These are phyloP conservation scores for Ceuthmochares aereus DNA, from an alignment of 2,113 vertebrate species.

Conservation along the genomic window DNA sequence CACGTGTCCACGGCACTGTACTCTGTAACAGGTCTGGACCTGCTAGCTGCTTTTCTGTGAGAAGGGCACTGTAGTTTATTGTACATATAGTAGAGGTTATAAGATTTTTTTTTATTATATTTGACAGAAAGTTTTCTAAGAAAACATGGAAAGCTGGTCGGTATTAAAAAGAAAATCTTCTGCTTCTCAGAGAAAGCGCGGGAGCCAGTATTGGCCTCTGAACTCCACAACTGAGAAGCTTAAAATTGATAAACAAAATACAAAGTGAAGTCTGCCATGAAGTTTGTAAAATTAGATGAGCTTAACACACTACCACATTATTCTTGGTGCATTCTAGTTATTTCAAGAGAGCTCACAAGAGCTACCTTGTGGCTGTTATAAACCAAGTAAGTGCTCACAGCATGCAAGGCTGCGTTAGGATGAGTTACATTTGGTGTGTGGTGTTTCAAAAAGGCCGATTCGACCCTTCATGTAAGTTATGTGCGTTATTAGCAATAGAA, in stretches of 20 bases:
- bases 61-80: neutral
- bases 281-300: neutral
- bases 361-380: neutral
- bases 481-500: neutral
- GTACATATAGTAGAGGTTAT: neutral
- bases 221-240: neutral
- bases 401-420: fast-evolving
- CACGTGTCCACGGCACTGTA: fast-evolving
- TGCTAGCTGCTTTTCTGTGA: neutral
- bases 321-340: neutral
- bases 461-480: neutral
- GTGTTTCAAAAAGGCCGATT: neutral
- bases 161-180: neutral
- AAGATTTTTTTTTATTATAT: neutral
- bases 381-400: neutral
- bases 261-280: neutral
- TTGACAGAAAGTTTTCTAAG: neutral
- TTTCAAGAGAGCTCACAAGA: neutral
- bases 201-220: neutral
- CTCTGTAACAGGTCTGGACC: neutral
- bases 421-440: neutral
- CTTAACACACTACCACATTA: neutral
- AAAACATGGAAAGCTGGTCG: neutral
- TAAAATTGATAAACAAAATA: neutral
- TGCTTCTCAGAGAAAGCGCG: neutral